Percentiles rank a stretch among this genome's conserved stretches.
Conservation (phyloP, 2,113 vertebrate genomes). For the Copsychus sechellarum region DNA sequence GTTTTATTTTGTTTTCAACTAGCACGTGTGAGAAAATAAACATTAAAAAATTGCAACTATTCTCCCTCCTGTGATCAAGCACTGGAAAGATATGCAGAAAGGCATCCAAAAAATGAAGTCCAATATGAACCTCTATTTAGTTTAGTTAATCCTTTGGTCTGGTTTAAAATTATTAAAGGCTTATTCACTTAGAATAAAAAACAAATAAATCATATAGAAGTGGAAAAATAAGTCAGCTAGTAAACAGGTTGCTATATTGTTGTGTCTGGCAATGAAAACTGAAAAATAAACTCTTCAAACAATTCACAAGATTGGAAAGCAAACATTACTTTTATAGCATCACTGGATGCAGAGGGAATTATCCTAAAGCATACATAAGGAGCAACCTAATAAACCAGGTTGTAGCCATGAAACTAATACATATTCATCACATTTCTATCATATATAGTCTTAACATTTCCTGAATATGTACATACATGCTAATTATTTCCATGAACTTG, state of each 20-base stretch:
- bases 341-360: neutral
- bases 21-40: neutral
- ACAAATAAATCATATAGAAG: neutral
- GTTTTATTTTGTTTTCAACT: slow-evolving; percentile 10
- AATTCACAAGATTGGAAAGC: neutral
- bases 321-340: neutral
- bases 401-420: neutral
- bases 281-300: neutral
- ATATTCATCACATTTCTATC: neutral
- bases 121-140: neutral
- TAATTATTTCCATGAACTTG: neutral
- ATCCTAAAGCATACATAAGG: neutral
- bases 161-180: neutral
- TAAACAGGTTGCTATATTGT: neutral
- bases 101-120: neutral
- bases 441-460: neutral
- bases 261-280: neutral
- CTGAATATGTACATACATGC: no score
- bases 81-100: neutral
- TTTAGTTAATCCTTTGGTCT: neutral
- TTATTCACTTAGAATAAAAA: neutral
- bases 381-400: neutral
- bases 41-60: neutral
- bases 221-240: neutral
- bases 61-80: neutral